Base-by-base conservation (phyloP, 2,797 vertebrate species). In the Coregonus suidteri region DNA sequence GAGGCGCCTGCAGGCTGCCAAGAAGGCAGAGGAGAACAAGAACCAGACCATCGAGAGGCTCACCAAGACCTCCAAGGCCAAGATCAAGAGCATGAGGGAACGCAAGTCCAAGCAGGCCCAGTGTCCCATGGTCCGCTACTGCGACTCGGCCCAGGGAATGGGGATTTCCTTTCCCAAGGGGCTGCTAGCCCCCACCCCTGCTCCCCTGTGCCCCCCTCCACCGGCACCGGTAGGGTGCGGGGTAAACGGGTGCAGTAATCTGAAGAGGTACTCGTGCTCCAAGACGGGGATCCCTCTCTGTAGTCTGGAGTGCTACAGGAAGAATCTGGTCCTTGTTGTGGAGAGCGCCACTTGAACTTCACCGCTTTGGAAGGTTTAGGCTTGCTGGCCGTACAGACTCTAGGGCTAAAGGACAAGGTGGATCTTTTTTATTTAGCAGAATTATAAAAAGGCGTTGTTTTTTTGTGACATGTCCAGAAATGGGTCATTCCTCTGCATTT, bases 1-100 rank as follows among this genome's bases (percentile, higher is more conserved):
- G 84, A 91, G 98, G 37, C 94, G 98, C 9, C 93, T 98, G 81
- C 98, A 99, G 92, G 98, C 98, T 0, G 97, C 97, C 73, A 96
- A 97, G 92, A 97, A 98, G 79, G 97, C 98, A 0, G 98, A 99
- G 68, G 98, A 99, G 74, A 98, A 91, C 94, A 99, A 99, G 91
- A 99, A 99, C 90, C 98, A 98, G 86, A 99, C 97, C 0, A 99
- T 98, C 0, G 97, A 99, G 91, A 93, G 98, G 52, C 96, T 99
- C n/a, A 99, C 98, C 3, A 98, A 98, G 91, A 99, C 98, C 75
- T 96, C 94, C 94, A 97, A 96, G 81, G 94, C 96, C 86, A 96
- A 96, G 87, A 93, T 95, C 81, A 95, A 95, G 77, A 95, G 95
- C 66, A 90, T 85, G 86, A 90, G 79, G 18, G 96, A 95, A 76